These are phyloP conservation scores for Lasioglossum albipes DNA, from an alignment of 1,140 invertebrate species.

Conservation along the genomic window DNA sequence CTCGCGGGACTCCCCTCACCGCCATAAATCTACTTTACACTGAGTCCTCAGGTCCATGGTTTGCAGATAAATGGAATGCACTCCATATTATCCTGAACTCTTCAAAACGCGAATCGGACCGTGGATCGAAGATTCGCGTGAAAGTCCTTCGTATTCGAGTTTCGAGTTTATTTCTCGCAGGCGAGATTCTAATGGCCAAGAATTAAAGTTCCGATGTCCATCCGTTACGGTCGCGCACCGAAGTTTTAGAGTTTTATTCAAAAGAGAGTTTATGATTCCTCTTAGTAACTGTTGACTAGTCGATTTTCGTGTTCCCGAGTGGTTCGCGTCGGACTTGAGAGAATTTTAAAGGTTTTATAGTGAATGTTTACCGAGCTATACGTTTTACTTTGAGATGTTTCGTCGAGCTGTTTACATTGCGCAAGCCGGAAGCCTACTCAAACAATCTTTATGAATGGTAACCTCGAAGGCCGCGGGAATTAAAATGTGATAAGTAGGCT, in stretches of 20 bases:
- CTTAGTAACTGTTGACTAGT: neutral
- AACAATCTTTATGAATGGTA: no score
- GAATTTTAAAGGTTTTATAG: slow-evolving; percentile 30
- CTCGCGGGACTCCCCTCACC: no score
- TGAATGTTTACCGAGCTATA: neutral
- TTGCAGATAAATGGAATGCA: neutral
- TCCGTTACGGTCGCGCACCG: slow-evolving; percentile 30
- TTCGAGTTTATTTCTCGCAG: slow-evolving; percentile 63
- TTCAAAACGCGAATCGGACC: neutral
- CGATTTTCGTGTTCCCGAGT: slow-evolving; percentile 11
- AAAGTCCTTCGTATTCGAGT: slow-evolving; percentile 15
- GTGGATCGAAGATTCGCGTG: slow-evolving; percentile 9
- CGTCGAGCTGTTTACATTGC: neutral
- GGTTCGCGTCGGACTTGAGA: neutral
- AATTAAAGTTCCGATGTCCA: slow-evolving; percentile 35
- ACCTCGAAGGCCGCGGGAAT: no score
- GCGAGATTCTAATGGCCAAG: slow-evolving; percentile 61
- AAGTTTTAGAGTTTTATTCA: slow-evolving; percentile 26
- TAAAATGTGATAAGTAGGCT: no score
- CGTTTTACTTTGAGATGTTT: neutral
- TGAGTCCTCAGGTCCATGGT: no score
- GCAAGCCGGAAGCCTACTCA: neutral
- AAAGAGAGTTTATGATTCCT: slow-evolving; percentile 1
- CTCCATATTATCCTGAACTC: slow-evolving; percentile 7
- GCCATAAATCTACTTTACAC: no score